Evolutionary conservation across 1,140 invertebrate genomes (phyloP), one percentile per base, ranked within the genome.

Genomic region (Metopolophium dirhodum): DNA sequence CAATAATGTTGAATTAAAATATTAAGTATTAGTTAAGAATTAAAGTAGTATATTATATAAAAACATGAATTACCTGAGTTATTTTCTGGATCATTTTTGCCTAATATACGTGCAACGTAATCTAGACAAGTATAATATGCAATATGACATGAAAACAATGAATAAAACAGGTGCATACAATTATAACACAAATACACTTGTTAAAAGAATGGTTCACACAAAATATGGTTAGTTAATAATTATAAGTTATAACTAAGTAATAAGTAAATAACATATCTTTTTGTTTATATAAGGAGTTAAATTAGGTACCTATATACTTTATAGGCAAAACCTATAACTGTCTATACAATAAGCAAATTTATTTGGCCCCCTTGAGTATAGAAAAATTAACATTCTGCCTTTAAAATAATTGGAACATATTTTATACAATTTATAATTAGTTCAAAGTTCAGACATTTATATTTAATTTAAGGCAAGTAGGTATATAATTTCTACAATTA

Each of bases 121-220:
- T 93, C 91, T 93, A 93, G 91, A 93, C 91, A 93, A 93, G 91
- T 49, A 93, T 35, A 85, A 41, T 88, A 90, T 61, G 88, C 54
- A 90, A 6, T 57, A 86, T 93, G 49, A 41, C 86, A 57, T 83
- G 82, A 85, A 82, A 93, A 93, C 47, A 86, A 93, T 93, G 82
- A 93, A 20, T 86, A 92, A 47, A 86, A 85, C 35, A 23, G 49
- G 49, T 86, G 35, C 68, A 57, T 90, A 90, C 35, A 90, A 68
- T 90, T 61, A 68, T 9, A 90, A 90, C 1, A 61, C 41, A 61
- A 90, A 61, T 41, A 37, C 7, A 88, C 49, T 88, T 35, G 49
- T 88, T 88, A 88, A 88, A 54, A 88, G 0, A 88, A 54, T 88
- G 8, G 11, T 51, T 51, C 49, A 51, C 87, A 87, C 86, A 49